These are phyloP conservation scores for Junco hyemalis DNA, from an alignment of 2,113 vertebrate genomes.

Conservation along the genomic window DNA sequence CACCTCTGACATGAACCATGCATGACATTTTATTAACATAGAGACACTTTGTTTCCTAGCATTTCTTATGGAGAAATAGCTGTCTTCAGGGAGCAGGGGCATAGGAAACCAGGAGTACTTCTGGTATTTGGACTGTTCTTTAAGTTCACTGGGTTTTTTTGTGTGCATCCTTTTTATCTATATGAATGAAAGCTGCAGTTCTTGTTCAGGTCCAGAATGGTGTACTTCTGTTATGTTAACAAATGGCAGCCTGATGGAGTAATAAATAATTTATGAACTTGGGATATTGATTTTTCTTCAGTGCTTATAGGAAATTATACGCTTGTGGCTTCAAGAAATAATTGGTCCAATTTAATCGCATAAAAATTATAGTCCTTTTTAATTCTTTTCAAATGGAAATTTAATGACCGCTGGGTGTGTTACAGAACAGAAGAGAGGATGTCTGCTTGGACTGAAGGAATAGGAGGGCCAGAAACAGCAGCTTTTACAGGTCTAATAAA, in stretches of 20 bases:
- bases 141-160: neutral
- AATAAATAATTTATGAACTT: constrained; percentile 59
- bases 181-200: neutral
- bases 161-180: neutral
- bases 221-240: neutral
- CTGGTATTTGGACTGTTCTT: neutral
- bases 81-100: neutral
- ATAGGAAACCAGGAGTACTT: neutral
- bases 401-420: constrained; percentile 32
- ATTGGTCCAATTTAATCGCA: constrained; percentile 48
- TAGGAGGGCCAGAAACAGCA: neutral
- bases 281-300: constrained; percentile 61
- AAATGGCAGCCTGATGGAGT: constrained; percentile 26
- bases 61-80: neutral
- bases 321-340: constrained; percentile 47
- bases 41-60: neutral
- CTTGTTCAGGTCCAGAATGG: neutral
- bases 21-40: neutral
- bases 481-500: neutral
- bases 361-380: constrained; percentile 60
- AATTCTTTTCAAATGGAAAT: constrained; percentile 58
- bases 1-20: neutral
- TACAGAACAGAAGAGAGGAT: neutral
- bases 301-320: constrained; percentile 58
- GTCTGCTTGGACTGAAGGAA: neutral